Percentiles rank a stretch among this genome's conserved stretches.
Conservation (phyloP, 2,797 vertebrate species). For the Bradypus variegatus region DNA sequence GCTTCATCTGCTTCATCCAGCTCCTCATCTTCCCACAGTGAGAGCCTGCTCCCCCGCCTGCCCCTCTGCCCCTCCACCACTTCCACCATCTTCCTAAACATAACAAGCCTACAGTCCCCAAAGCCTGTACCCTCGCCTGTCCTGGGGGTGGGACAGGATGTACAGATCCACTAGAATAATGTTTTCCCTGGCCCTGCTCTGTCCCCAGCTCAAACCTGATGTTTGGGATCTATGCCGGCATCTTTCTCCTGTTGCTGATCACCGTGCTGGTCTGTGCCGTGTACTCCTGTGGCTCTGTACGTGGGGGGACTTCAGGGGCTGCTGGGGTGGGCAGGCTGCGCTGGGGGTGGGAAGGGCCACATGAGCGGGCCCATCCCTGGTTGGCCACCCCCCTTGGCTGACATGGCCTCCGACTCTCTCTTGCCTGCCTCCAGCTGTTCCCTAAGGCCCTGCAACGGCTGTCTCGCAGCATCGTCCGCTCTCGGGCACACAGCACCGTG, state of each 20-base stretch:
- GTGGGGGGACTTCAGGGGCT: conserved; percentile 50
- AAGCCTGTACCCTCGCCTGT: not conserved
- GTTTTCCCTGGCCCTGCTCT: not conserved
- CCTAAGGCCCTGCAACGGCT: conserved; percentile 83
- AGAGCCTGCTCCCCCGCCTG: conserved; percentile 64
- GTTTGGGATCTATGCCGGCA: conserved; percentile 85
- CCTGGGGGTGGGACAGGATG: not conserved
- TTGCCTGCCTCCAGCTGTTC: conserved; percentile 77
- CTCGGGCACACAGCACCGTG: conserved; percentile 87
- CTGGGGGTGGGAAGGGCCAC: not conserved
- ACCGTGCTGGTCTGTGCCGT: conserved; percentile 90
- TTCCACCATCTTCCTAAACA: not conserved
- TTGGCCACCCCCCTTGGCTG: not conserved
- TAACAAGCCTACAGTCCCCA: not conserved
- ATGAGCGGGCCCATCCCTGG: not conserved
- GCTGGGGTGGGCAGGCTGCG: not conserved
- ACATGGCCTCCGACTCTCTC: not conserved
- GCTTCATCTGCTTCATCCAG: conserved; percentile 95
- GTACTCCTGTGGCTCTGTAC: conserved; percentile 90
- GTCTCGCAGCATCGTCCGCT: conserved; percentile 89
- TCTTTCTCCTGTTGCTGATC: conserved; percentile 86
- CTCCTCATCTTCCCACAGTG: conserved; percentile 91
- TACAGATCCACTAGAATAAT: not conserved
- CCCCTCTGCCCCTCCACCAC: not conserved
- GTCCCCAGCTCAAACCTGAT: conserved; percentile 84